A percentile compares a stretch with the other conserved stretches of the same genome.
These are phyloP conservation scores for Dynastes grantii DNA, from an alignment of 2,888 invertebrate genomes.

Conservation along the genomic window DNA sequence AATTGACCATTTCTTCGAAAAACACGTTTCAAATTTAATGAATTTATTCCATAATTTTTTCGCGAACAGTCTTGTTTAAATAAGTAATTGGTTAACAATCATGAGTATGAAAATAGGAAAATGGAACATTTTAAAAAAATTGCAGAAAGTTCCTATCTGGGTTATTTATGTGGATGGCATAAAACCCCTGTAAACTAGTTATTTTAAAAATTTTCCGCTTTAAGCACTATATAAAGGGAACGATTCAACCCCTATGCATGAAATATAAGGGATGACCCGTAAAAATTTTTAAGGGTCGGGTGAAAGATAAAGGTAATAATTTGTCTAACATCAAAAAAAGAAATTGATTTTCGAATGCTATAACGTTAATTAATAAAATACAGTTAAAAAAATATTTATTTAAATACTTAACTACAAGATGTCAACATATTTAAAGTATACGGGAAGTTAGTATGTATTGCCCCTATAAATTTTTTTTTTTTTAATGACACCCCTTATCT, in stretches of 20 bases:
- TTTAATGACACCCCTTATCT: no score
- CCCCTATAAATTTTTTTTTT: no score
- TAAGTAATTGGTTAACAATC: neutral
- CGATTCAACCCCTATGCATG: slow-evolving; percentile 13
- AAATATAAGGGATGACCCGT: slow-evolving; percentile 11
- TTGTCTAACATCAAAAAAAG: slow-evolving; percentile 28
- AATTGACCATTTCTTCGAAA: no score
- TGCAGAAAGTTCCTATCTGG: neutral
- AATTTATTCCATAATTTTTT: no score
- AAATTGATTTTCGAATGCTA: slow-evolving; percentile 28
- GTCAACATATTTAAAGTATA: no score
- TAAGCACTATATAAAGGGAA: neutral
- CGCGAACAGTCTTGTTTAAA: neutral
- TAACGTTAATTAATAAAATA: neutral
- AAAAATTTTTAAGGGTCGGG: slow-evolving; percentile 6
- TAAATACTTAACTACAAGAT: neutral
- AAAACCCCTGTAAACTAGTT: neutral
- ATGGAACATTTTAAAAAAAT: neutral
- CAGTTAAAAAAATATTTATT: neutral
- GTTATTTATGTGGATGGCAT: neutral
- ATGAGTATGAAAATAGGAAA: neutral
- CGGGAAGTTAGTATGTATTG: no score
- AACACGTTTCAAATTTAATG: no score
- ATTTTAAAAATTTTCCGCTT: neutral
- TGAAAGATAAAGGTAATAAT: slow-evolving; percentile 29